phyloP scores from a whole-genome alignment of 2,888 invertebrate species.

The Nephrotoma guestfalica region DNA sequence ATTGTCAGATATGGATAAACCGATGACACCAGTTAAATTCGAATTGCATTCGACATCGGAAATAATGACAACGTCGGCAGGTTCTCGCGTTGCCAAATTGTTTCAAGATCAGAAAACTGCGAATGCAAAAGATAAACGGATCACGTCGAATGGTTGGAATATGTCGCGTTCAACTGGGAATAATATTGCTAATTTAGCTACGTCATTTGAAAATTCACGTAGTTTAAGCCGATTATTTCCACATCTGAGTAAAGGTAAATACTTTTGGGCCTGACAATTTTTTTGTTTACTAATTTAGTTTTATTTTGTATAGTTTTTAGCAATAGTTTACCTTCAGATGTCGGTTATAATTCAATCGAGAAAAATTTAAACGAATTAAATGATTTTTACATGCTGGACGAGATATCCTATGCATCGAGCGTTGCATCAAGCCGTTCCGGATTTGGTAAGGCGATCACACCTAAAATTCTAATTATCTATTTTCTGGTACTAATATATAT shows the following conservation, averaged over 20 bases:
- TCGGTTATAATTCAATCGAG: constrained; percentile 19
- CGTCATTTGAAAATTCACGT: constrained; percentile 41
- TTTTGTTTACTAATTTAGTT: neutral
- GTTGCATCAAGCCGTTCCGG: constrained; percentile 42
- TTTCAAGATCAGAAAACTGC: constrained; percentile 25
- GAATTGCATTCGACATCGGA: constrained; percentile 32
- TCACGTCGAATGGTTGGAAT: constrained; percentile 18
- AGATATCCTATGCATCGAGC: constrained; percentile 40
- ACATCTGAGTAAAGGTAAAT: constrained; percentile 33
- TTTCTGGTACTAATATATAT: neutral
- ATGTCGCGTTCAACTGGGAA: constrained; percentile 47
- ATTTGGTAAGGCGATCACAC: constrained; percentile 28
- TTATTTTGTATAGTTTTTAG: constrained; percentile 21
- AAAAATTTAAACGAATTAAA: constrained; percentile 30
- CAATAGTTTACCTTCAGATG: constrained; percentile 30
- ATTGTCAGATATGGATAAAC: constrained; percentile 65
- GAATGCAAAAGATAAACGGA: constrained; percentile 44
- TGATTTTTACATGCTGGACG: constrained; percentile 33
- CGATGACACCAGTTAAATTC: constrained; percentile 32
- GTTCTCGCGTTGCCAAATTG: constrained; percentile 26
- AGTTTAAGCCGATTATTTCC: constrained; percentile 48
- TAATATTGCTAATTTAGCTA: constrained; percentile 34
- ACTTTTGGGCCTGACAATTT: neutral
- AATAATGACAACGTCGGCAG: constrained; percentile 28
- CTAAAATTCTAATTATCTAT: constrained; percentile 7